Evolutionary conservation across 2,888 invertebrate genomes (phyloP).

Genomic region (Andrena haemorrhoa): DNA sequence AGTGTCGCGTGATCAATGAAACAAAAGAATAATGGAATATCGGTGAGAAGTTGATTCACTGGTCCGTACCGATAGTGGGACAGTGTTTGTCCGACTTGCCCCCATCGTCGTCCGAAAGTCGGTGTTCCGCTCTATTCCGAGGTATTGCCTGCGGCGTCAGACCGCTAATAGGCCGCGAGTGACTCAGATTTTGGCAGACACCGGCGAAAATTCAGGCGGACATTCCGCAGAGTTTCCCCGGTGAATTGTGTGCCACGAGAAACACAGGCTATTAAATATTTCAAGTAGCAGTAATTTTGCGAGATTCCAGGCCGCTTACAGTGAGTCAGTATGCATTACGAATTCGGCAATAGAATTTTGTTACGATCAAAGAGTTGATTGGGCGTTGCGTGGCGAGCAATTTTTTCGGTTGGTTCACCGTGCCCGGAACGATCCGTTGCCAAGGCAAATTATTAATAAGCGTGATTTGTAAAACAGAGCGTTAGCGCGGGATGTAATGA

Average conservation of each 20-base stretch:
- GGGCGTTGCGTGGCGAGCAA: background rate
- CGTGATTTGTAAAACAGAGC: constrained; percentile 19
- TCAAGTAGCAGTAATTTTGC: background rate
- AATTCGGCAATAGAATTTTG: no score
- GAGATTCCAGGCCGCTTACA: background rate
- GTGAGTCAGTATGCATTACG: no score
- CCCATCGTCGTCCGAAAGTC: background rate
- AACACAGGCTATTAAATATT: background rate
- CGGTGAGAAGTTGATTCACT: background rate
- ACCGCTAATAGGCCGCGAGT: constrained; percentile 4
- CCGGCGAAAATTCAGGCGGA: background rate
- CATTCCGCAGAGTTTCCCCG: background rate
- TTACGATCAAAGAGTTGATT: background rate
- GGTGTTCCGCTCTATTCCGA: background rate
- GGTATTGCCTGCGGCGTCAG: background rate
- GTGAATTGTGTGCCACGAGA: background rate
- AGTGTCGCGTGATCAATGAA: background rate
- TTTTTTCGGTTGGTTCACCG: background rate
- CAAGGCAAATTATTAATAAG: constrained; percentile 10
- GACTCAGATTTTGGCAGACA: constrained; percentile 38
- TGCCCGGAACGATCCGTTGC: background rate
- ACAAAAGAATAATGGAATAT: no score
- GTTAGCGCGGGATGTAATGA: background rate
- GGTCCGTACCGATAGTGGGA: background rate
- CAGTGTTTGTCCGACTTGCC: background rate